phyloP scores from a whole-genome alignment of 2,113 vertebrate species.

The Hoplias malabaricus region DNA sequence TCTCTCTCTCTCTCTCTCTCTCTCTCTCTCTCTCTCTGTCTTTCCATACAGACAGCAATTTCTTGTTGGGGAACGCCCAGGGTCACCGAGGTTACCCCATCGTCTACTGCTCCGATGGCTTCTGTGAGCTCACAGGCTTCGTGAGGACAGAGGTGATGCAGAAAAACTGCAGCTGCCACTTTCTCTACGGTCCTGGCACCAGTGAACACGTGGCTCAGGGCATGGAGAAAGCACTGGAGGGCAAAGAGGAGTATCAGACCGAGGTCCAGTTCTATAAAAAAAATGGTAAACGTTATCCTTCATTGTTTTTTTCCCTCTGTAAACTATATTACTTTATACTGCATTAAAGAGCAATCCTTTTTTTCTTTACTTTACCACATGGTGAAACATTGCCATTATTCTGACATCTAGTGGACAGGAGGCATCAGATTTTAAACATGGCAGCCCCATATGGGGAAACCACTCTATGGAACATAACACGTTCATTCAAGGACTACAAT shows the following conservation, averaged over 20 bases:
- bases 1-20: slow-evolving; percentile 3
- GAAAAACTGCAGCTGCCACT: slow-evolving; percentile 93
- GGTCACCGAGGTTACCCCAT: slow-evolving; percentile 90
- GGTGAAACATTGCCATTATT: too few relatives aligned
- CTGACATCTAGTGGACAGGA: too few relatives aligned
- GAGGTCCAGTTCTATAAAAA: slow-evolving; percentile 97
- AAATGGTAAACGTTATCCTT: slow-evolving; percentile 72
- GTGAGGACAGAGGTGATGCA: slow-evolving; percentile 95
- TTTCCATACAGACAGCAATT: slow-evolving; percentile 95
- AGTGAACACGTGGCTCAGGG: slow-evolving; percentile 82
- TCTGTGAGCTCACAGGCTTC: slow-evolving; percentile 94
- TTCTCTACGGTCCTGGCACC: slow-evolving; percentile 88
- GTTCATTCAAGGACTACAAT: too few relatives aligned
- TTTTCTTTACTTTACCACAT: too few relatives aligned
- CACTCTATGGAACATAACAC: too few relatives aligned
- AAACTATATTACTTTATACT: too few relatives aligned
- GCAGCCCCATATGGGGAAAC: too few relatives aligned
- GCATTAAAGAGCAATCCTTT: too few relatives aligned
- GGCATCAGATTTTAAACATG: too few relatives aligned
- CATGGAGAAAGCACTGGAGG: slow-evolving; percentile 88
- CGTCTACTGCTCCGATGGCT: slow-evolving; percentile 96
- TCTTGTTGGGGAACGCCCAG: slow-evolving; percentile 94
- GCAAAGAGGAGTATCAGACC: slow-evolving; percentile 85
- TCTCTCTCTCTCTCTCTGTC: not conserved
- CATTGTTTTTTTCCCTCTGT: too few relatives aligned